A percentile compares a stretch with the other conserved stretches of the same genome.
These are phyloP conservation scores for Bradynema listronoti DNA, from an alignment of 1,140 invertebrate species.

Conservation along the genomic window DNA sequence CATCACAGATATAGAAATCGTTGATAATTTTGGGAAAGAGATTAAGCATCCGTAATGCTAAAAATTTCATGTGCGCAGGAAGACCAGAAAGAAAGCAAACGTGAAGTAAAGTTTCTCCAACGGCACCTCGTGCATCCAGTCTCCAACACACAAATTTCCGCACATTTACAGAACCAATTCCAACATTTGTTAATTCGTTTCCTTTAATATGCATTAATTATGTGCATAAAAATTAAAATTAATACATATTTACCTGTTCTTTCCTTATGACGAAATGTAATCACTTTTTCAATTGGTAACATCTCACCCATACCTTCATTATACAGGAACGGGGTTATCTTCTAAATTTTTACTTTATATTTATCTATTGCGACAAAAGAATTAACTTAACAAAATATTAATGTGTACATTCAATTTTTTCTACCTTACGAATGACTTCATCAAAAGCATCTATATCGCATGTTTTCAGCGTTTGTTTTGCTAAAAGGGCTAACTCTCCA, in stretches of 20 bases:
- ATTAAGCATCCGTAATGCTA: conserved; percentile 80
- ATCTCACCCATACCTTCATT: conserved; percentile 81
- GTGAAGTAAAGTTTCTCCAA: conserved; percentile 88
- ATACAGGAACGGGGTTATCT: conserved; percentile 83
- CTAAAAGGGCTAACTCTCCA: conserved; percentile 81
- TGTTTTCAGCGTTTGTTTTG: conserved; percentile 79
- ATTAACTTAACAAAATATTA: conserved; percentile 4
- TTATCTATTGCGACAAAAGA: background rate
- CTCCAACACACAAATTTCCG: conserved; percentile 35
- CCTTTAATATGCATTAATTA: conserved; percentile 21
- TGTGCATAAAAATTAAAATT: conserved; percentile 20
- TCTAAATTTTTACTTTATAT: conserved; percentile 59
- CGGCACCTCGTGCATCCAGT: conserved; percentile 63
- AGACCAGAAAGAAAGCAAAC: conserved; percentile 84
- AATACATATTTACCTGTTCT: conserved; percentile 69
- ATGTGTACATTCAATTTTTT: background rate
- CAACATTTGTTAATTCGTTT: conserved; percentile 14
- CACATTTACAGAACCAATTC: background rate
- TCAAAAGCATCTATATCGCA: conserved; percentile 77
- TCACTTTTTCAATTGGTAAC: conserved; percentile 77
- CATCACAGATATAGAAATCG: conserved; percentile 88
- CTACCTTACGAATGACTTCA: conserved; percentile 61
- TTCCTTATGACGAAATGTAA: conserved; percentile 78
- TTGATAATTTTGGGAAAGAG: conserved; percentile 91
- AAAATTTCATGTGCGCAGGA: conserved; percentile 79